Conservation (phyloP, 2,797 vertebrate species). For the Alauda arvensis region DNA sequence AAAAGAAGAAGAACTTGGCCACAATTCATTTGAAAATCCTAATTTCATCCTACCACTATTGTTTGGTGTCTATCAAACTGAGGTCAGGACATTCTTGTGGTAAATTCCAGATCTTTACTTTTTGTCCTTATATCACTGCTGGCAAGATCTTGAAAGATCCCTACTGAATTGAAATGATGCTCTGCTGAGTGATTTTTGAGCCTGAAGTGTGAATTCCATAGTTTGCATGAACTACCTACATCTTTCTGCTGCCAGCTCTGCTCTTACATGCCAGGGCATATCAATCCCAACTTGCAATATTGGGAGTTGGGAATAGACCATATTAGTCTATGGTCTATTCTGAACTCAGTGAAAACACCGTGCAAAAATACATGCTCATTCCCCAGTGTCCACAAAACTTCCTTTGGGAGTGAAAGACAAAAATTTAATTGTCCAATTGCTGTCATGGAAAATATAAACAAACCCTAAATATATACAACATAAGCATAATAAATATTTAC, state of each 20-base stretch:
- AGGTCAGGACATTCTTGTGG: neutral
- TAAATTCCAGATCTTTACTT: slow-evolving; percentile 3
- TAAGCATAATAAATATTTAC: neutral
- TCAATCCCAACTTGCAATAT: neutral
- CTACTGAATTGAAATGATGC: neutral
- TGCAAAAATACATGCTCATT: neutral
- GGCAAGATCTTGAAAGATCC: neutral
- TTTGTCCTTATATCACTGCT: neutral
- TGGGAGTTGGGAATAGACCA: too few species aligned
- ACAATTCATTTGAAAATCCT: neutral
- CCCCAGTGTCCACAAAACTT: neutral
- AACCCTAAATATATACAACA: neutral
- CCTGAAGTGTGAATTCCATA: neutral
- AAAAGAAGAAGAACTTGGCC: neutral
- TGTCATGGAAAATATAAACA: neutral
- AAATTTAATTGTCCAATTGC: neutral
- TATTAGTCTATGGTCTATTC: neutral
- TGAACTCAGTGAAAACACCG: neutral
- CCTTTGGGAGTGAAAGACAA: neutral
- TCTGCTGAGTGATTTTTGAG: neutral
- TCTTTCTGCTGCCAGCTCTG: neutral
- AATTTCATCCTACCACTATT: neutral
- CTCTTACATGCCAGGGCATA: neutral
- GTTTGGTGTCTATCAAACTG: neutral
- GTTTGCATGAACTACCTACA: neutral